These are phyloP conservation scores for Trissolcus japonicus DNA, from an alignment of 2,888 invertebrate genomes.

Conservation along the genomic window DNA sequence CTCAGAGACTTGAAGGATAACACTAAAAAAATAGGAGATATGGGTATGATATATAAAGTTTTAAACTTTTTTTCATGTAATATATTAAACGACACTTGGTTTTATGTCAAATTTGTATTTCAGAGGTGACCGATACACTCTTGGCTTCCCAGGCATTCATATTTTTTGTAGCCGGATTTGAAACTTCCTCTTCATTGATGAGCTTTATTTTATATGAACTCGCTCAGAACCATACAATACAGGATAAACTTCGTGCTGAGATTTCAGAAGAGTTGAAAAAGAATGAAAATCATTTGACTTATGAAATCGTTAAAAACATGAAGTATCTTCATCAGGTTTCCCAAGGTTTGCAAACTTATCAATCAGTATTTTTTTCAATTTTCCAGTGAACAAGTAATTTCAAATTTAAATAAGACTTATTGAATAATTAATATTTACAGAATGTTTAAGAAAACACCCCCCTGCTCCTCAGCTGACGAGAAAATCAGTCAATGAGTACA, in stretches of 20 bases:
- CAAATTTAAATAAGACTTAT: not conserved
- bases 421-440: conserved; percentile 61
- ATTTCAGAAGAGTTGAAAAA: conserved; percentile 66
- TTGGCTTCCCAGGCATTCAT: conserved; percentile 75
- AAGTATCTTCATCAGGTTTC: conserved; percentile 74
- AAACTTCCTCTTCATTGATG: conserved; percentile 76
- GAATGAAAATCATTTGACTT: conserved; percentile 70
- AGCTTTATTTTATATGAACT: conserved; percentile 74
- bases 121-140: conserved; percentile 69
- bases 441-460: conserved; percentile 77
- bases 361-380: not conserved
- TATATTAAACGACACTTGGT: too few species aligned
- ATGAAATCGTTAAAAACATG: conserved; percentile 74
- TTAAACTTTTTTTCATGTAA: too few species aligned
- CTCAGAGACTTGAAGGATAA: conserved; percentile 69
- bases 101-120: conserved; percentile 2
- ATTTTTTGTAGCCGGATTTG: conserved; percentile 77
- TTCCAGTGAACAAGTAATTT: not conserved
- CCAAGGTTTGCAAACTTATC: conserved; percentile 60
- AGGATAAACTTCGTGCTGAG: conserved; percentile 73
- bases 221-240: conserved; percentile 73
- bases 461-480: conserved; percentile 69
- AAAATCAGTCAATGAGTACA: conserved; percentile 64
- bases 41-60: conserved; percentile 56
- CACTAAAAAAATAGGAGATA: conserved; percentile 59